Evolutionary conservation across 2,797 vertebrate species (phyloP).

Genomic region (Myripristis murdjan): DNA sequence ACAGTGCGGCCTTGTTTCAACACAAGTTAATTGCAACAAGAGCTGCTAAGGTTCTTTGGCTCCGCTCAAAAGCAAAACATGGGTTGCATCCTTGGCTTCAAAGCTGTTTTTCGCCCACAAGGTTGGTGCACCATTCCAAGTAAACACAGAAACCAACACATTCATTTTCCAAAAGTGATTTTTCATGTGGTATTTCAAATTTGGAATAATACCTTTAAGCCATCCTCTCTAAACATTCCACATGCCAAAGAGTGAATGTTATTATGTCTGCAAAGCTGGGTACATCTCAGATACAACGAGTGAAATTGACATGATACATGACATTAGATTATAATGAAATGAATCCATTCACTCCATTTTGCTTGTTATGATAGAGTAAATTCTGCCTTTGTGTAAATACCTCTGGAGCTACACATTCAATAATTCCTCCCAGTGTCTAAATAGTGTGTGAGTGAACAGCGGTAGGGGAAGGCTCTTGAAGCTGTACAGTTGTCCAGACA

Average conservation of each 20-base stretch:
- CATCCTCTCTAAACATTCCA: too few species aligned
- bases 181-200: slow-evolving; percentile 1
- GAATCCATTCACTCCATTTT: slow-evolving; percentile 20
- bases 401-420: slow-evolving; percentile 26
- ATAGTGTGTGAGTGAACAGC: slow-evolving; percentile 49
- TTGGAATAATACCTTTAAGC: neutral
- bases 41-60: slow-evolving; percentile 36
- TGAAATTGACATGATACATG: too few species aligned
- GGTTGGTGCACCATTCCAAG: neutral
- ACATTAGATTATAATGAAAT: slow-evolving; percentile 18
- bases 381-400: slow-evolving; percentile 65
- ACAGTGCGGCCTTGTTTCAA: slow-evolving; percentile 59
- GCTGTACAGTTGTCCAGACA: slow-evolving; percentile 71
- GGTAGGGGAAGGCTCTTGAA: slow-evolving; percentile 39
- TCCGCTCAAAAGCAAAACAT: slow-evolving; percentile 35
- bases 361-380: slow-evolving; percentile 39
- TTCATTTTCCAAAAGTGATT: slow-evolving; percentile 12
- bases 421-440: slow-evolving; percentile 64
- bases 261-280: too few species aligned
- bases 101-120: slow-evolving; percentile 9
- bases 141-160: neutral
- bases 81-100: slow-evolving; percentile 38
- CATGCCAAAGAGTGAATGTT: too few species aligned
- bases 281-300: too few species aligned
- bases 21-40: slow-evolving; percentile 55